phyloP scores from a whole-genome alignment of 2,888 invertebrate species.

The Cremastobaeus sp. region DNA sequence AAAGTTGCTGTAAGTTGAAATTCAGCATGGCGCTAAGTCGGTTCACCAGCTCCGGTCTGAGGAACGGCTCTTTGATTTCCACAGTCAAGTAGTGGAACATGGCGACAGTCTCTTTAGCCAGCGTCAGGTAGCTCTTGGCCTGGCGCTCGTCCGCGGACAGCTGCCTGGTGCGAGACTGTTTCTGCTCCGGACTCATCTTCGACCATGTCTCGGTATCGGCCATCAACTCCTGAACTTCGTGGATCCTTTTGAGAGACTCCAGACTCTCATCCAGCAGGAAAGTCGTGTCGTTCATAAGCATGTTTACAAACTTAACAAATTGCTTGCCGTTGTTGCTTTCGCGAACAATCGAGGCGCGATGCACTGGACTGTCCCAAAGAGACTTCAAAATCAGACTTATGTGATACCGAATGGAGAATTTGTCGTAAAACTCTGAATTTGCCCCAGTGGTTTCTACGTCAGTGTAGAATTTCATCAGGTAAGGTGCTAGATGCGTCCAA shows the following conservation, averaged over 20 bases:
- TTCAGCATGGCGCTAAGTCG: slow-evolving; percentile 98
- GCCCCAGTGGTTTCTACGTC: slow-evolving; percentile 98
- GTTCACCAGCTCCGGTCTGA: slow-evolving; percentile 94
- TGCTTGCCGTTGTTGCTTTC: slow-evolving; percentile 94
- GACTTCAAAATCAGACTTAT: slow-evolving; percentile 97
- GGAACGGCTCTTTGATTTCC: slow-evolving; percentile 96
- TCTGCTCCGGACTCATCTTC: slow-evolving; percentile 83
- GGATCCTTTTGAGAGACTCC: slow-evolving; percentile 92
- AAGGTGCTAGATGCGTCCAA: slow-evolving; percentile 89
- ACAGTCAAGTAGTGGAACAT: slow-evolving; percentile 98
- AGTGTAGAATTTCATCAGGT: slow-evolving; percentile 98
- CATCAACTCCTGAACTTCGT: slow-evolving; percentile 92
- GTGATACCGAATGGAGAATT: slow-evolving; percentile 98
- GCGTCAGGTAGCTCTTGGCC: slow-evolving; percentile 92
- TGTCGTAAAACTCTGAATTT: slow-evolving; percentile 99
- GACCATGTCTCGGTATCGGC: slow-evolving; percentile 85
- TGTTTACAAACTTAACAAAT: slow-evolving; percentile 97
- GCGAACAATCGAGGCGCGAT: slow-evolving; percentile 90
- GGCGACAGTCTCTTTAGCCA: slow-evolving; percentile 97
- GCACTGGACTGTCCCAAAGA: slow-evolving; percentile 95
- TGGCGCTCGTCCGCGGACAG: slow-evolving; percentile 91
- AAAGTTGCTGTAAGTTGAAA: slow-evolving; percentile 97
- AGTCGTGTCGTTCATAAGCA: slow-evolving; percentile 99
- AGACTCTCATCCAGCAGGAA: slow-evolving; percentile 97
- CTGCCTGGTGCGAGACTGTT: slow-evolving; percentile 87